Conservation (phyloP, 2,113 vertebrate species). For the Dipodomys merriami region DNA sequence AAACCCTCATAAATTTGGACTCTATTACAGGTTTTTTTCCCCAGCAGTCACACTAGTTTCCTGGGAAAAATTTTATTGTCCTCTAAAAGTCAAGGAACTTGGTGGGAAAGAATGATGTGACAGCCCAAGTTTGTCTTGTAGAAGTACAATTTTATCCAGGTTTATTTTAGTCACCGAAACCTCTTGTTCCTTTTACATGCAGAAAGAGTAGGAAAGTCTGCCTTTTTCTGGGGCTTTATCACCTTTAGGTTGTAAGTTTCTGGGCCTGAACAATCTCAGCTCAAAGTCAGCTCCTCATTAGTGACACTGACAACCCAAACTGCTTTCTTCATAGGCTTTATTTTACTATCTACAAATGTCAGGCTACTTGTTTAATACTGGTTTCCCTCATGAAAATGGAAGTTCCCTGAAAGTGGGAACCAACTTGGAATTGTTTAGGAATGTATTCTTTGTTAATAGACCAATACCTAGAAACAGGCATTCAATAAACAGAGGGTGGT, state of each 20-base stretch:
- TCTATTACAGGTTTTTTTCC: constrained; percentile 34
- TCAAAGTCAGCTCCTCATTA: not conserved
- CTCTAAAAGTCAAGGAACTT: constrained; percentile 45
- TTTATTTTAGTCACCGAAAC: constrained; percentile 51
- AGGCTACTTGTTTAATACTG: not conserved
- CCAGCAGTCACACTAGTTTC: not conserved
- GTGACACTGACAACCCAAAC: not conserved
- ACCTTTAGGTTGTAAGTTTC: not conserved
- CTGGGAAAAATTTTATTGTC: constrained; percentile 46
- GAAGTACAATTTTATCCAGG: constrained; percentile 50
- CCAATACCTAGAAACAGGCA: not conserved
- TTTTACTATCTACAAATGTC: not conserved
- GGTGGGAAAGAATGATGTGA: constrained; percentile 49
- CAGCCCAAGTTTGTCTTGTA: constrained; percentile 50
- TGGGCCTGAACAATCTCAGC: not conserved
- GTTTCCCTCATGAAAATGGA: not conserved
- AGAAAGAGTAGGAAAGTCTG: not conserved
- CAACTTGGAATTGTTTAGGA: not conserved
- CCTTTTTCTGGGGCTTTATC: not conserved
- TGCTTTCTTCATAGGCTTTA: not conserved
- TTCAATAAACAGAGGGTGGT: not conserved
- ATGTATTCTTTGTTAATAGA: not conserved
- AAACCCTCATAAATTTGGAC: constrained; percentile 50
- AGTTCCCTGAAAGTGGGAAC: not conserved
- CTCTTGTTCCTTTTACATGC: not conserved